These are phyloP conservation scores for Cantharis rufa DNA, from an alignment of 2,888 invertebrate species.

Conservation along the genomic window DNA sequence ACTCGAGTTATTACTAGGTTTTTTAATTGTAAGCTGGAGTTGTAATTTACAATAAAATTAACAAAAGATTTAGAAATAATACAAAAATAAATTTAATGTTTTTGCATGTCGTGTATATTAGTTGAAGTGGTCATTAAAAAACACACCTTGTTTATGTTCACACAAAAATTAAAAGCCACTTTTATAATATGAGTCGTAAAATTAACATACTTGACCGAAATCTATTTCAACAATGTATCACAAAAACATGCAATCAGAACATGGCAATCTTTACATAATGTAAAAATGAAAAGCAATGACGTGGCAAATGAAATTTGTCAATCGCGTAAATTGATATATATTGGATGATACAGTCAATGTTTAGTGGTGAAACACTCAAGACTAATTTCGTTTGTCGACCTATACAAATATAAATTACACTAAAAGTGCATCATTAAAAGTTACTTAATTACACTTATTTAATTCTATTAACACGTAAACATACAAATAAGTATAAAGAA, in stretches of 20 bases:
- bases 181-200: not conserved
- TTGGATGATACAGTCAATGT: not conserved
- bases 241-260: not conserved
- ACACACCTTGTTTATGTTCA: not conserved
- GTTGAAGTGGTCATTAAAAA: not conserved
- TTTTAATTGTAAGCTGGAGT: not conserved
- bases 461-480: too few species aligned
- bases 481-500: too few species aligned
- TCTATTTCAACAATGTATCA: not conserved
- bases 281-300: not conserved
- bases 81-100: not conserved
- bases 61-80: not conserved
- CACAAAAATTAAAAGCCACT: not conserved
- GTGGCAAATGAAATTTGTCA: not conserved
- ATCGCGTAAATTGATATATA: not conserved
- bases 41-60: not conserved
- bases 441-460: too few species aligned
- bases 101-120: not conserved
- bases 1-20: too few species aligned
- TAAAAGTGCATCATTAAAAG: too few species aligned
- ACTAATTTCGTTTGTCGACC: too few species aligned
- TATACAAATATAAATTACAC: too few species aligned
- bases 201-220: not conserved
- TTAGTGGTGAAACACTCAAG: too few species aligned
- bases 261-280: not conserved